Conservation (phyloP, 2,113 vertebrate species). For the Jaculus jaculus region DNA sequence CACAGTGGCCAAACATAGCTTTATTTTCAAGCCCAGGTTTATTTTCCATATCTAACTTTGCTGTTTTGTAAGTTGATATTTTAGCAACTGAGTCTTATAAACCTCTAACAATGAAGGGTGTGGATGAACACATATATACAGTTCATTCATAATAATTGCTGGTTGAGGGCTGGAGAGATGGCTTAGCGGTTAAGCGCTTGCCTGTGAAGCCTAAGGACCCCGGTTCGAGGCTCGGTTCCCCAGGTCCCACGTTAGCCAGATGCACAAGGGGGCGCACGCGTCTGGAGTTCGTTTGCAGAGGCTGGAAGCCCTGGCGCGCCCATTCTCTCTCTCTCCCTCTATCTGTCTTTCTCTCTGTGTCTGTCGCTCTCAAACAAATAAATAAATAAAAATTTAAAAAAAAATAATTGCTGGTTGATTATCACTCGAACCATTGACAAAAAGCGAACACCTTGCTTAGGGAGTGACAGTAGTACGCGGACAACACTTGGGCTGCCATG, state of each 20-base stretch:
- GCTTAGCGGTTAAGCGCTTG: too few relatives aligned
- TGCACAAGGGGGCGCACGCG: too few relatives aligned
- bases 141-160: not conserved
- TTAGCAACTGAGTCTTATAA: not conserved
- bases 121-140: not conserved
- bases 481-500: not conserved
- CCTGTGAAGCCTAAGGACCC: too few relatives aligned
- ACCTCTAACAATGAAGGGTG: not conserved
- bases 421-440: not conserved
- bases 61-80: slow-evolving; percentile 19
- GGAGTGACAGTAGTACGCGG: not conserved
- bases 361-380: too few relatives aligned
- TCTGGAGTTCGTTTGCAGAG: too few relatives aligned
- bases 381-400: too few relatives aligned
- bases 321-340: too few relatives aligned
- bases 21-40: not conserved
- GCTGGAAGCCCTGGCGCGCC: too few relatives aligned
- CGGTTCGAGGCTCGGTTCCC: too few relatives aligned
- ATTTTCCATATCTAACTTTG: slow-evolving; percentile 27
- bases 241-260: too few relatives aligned
- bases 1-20: not conserved
- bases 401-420: not conserved
- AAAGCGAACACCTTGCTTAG: not conserved
- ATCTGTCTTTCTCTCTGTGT: too few relatives aligned
- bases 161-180: too few relatives aligned